Conservation (phyloP, 2,113 vertebrate genomes). For the Ictidomys tridecemlineatus region DNA sequence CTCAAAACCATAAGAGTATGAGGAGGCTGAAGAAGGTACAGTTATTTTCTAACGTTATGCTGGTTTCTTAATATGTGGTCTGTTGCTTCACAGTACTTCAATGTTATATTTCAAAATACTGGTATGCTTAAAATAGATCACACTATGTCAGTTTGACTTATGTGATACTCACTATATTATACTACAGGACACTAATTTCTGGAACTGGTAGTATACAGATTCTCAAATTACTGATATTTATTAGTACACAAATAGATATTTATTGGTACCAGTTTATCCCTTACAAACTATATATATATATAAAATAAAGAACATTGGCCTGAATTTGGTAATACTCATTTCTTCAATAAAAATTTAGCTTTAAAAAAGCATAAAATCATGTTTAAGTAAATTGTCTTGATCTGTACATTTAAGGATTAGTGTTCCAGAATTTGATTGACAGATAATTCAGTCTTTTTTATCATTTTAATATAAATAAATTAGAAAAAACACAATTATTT, state of each 20-base stretch:
- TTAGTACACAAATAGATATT: background rate
- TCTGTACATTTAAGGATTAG: conserved; percentile 32
- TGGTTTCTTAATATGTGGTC: background rate
- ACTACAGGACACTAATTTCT: background rate
- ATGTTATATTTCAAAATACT: background rate
- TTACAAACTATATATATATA: background rate
- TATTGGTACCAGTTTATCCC: background rate
- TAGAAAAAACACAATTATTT: conserved; percentile 34
- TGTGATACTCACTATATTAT: background rate
- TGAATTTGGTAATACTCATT: conserved; percentile 7
- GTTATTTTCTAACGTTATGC: background rate
- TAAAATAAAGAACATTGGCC: background rate
- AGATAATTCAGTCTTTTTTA: conserved; percentile 13
- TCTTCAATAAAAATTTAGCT: conserved; percentile 50
- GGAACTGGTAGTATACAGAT: background rate
- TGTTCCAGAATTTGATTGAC: conserved; percentile 62
- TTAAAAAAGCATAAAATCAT: conserved; percentile 3
- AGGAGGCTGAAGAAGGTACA: background rate
- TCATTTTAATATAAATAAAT: conserved; percentile 61
- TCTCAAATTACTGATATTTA: background rate
- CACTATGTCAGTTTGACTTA: background rate
- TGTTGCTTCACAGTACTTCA: background rate
- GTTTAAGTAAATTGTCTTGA: conserved; percentile 52
- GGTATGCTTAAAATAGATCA: background rate
- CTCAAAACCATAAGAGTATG: background rate